Evolutionary conservation across 2,797 vertebrate genomes (phyloP), one percentile per base, ranked within the genome.

Genomic region (Rhodeus uyekii): DNA sequence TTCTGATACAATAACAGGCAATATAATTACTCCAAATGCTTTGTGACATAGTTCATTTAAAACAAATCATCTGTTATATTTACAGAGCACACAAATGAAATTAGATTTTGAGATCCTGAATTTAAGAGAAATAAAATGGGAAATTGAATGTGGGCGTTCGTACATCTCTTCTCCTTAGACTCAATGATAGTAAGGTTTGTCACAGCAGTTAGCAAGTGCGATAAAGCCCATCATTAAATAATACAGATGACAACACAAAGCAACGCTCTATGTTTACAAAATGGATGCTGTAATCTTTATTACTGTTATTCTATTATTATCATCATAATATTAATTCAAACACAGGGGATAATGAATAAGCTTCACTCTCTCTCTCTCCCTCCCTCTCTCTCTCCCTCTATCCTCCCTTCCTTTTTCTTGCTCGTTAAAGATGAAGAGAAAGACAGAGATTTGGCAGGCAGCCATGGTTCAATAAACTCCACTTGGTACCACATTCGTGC

Each of bases 401-500:
- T 13, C 64, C 81, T 14, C 34, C 13, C 14, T 16, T 8, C 0
- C 46, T 78, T 42, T 64, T 44, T 64, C 46, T 36, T 63, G 76
- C 29, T 69, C 34, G 27, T 75, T 79, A 84, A 75, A 67, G 69
- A 87, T 65, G 72, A 44, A 80, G 75, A 67, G 34, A 79, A 65
- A 82, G 72, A 83, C 68, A 83, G 74, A 61, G 63, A 65, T 53
- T 74, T 89, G 86, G 86, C 86, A 78, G 55, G 9, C 38, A 83
- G 86, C 86, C 87, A 86, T 36, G 81, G 83, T 84, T 89, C 86
- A 85, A 84, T 89, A 86, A 85, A 87, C 78, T 86, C 55, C 68
- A 81, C 84, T 78, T 65, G 81, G 83, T 80, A 80, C 68, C 76
- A 77, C 81, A 74, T 53, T 65, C 75, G 38, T 80, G 53, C 22